Evolutionary conservation across 2,113 vertebrate genomes (phyloP), one percentile per base, ranked within the genome.

Genomic region (Epinephelus moara): DNA sequence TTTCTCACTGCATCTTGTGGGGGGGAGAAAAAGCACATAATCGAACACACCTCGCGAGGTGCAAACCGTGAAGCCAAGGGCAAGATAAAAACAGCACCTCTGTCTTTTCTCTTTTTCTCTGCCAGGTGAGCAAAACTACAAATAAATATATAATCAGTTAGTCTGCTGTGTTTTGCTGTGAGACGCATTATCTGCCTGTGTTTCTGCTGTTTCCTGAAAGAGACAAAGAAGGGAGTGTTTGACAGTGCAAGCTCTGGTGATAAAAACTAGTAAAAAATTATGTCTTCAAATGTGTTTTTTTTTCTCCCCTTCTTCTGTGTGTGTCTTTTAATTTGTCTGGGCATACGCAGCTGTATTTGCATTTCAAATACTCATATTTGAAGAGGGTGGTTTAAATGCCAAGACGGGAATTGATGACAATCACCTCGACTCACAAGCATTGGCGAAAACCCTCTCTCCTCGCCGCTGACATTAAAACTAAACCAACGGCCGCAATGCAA

Each of bases 381-480:
- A 95, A 95, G 92, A 94, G 91, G 91, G 90, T 91, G 91, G 94
- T 88, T 95, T 95, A 96, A 96, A 96, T 96, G 95, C 95, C 95
- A 96, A 94, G 93, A 94, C 88, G 89, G 80, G 91, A 95, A 91
- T 92, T 94, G 95, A 95, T 96, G 96, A 94, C 96, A 96, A 95
- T 96, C 95, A 91, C 91, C 93, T 90, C 88, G 89, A 88, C 91
- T 90, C 87, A 76, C 87, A 93, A 88, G 90, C 89, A 86, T 85
- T 74, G 42, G 85, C 87, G 81, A 86, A 93, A 86, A 23, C 82
- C 78, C 84, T 59, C 77, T 23, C 19, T 85, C 64, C 49, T 84
- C 60, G 62, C 90, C 50, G 88, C 89, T 95, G 95, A 94, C 95
- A 95, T 96, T 96, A 96, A 96, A 95, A 94, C 91, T 90, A 90